phyloP scores from a whole-genome alignment of 2,888 invertebrate genomes.

The Melolontha melolontha region DNA sequence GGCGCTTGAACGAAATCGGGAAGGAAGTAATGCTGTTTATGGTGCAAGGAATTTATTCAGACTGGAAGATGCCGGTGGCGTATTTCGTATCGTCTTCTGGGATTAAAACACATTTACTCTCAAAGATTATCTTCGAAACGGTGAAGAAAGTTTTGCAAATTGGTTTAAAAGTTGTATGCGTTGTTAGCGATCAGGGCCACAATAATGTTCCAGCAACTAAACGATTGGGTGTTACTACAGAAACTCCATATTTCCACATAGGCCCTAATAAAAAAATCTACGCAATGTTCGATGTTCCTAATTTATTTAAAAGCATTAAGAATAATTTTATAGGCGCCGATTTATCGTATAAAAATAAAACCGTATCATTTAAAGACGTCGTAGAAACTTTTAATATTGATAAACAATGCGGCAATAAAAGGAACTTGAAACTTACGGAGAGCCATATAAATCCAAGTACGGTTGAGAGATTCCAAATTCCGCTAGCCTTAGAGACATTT shows the following conservation, averaged over 20 bases:
- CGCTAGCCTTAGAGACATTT: conserved; percentile 43
- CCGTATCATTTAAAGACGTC: conserved; percentile 31
- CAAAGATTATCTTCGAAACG: conserved; percentile 27
- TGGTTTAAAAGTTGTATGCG: conserved; percentile 19
- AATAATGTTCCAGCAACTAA: conserved; percentile 20
- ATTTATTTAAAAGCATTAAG: conserved; percentile 29
- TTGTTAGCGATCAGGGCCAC: conserved; percentile 26
- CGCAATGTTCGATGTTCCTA: conserved; percentile 23
- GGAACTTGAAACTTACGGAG: conserved; percentile 43
- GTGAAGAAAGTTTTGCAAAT: conserved; percentile 20
- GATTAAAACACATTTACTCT: conserved; percentile 22
- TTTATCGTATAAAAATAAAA: conserved; percentile 12
- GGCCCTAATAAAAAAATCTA: conserved; percentile 1
- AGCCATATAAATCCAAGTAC: conserved; percentile 44
- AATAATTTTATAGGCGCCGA: conserved; percentile 35
- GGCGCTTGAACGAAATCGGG: conserved; percentile 18
- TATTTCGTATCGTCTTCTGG: conserved; percentile 39
- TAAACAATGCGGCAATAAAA: conserved; percentile 11
- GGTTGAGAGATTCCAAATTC: conserved; percentile 24
- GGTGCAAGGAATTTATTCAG: conserved; percentile 32
- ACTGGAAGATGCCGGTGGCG: conserved; percentile 41
- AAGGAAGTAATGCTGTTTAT: conserved; percentile 39
- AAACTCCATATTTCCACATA: conserved; percentile 19
- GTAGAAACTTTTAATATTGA: conserved; percentile 26
- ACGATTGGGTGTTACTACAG: conserved; percentile 14